Evolutionary conservation across 2,797 vertebrate genomes (phyloP).

Genomic region (Sebastes aleutianus): DNA sequence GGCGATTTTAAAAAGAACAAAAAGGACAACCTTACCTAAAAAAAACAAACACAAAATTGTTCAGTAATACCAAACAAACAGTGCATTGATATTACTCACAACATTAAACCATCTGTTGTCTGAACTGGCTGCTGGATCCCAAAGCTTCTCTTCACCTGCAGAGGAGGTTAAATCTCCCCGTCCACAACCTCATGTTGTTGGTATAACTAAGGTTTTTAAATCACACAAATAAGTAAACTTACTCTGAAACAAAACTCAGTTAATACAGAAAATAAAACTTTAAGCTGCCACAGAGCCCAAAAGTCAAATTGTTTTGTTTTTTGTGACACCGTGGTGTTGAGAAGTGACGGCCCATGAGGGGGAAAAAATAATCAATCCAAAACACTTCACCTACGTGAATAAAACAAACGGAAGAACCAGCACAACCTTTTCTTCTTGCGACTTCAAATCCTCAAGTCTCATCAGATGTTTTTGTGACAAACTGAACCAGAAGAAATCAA

Average conservation of each 20-base stretch:
- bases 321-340: not conserved
- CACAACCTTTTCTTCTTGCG: not conserved
- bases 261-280: conserved; percentile 3
- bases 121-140: conserved; percentile 1
- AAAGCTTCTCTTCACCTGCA: not conserved
- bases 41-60: conserved; percentile 18
- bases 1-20: conserved; percentile 20
- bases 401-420: conserved; percentile 9
- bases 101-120: conserved; percentile 5
- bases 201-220: not conserved
- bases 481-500: conserved; percentile 41
- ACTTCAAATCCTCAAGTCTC: not conserved
- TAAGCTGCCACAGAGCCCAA: conserved; percentile 51
- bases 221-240: conserved; percentile 24
- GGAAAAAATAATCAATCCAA: not conserved
- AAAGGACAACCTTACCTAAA: conserved; percentile 4
- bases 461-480: not conserved
- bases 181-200: not conserved
- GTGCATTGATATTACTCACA: conserved; percentile 43
- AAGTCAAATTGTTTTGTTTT: conserved; percentile 18
- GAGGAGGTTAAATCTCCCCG: not conserved
- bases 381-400: not conserved
- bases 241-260: conserved; percentile 10
- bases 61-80: conserved; percentile 57
- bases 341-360: not conserved